phyloP scores from a whole-genome alignment of 37 sponge, comb jelly and placozoan species.

The Crambe crambe region DNA sequence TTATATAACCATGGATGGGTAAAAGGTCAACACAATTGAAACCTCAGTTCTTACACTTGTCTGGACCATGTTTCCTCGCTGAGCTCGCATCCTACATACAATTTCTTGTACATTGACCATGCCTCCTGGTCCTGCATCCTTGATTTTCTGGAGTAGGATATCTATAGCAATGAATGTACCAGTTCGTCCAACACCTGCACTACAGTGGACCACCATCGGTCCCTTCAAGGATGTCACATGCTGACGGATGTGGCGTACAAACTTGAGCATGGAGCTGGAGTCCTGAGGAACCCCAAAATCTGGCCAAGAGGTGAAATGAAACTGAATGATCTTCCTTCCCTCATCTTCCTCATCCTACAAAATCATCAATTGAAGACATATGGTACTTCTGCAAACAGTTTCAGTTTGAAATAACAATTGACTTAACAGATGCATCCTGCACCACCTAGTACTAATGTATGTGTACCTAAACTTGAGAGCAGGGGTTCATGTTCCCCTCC shows the following conservation, averaged over 20 bases:
- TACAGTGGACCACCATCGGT: slow-evolving; percentile 83
- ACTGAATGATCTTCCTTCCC: slow-evolving; percentile 59
- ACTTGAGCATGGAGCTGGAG: slow-evolving; percentile 63
- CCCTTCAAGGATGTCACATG: slow-evolving; percentile 42
- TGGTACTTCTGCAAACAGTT: too few relatives aligned
- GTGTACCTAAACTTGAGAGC: neutral
- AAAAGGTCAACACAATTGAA: neutral
- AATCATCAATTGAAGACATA: too few relatives aligned
- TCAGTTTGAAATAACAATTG: too few relatives aligned
- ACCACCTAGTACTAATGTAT: too few relatives aligned
- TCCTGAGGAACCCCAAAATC: slow-evolving; percentile 67
- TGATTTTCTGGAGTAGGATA: slow-evolving; percentile 56
- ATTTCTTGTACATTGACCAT: slow-evolving; percentile 48
- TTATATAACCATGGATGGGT: neutral
- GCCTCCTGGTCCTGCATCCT: neutral
- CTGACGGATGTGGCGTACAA: slow-evolving; percentile 76
- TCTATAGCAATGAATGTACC: slow-evolving; percentile 76
- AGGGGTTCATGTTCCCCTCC: neutral
- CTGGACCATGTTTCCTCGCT: slow-evolving; percentile 75
- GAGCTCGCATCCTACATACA: slow-evolving; percentile 60
- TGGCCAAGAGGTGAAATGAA: slow-evolving; percentile 90
- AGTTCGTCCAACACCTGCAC: slow-evolving; percentile 84
- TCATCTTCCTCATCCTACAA: neutral
- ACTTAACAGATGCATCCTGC: too few relatives aligned
- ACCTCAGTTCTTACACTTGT: neutral